Evolutionary conservation across 1,140 invertebrate genomes (phyloP), one percentile per base, ranked within the genome.

Genomic region (Periplaneta americana): DNA sequence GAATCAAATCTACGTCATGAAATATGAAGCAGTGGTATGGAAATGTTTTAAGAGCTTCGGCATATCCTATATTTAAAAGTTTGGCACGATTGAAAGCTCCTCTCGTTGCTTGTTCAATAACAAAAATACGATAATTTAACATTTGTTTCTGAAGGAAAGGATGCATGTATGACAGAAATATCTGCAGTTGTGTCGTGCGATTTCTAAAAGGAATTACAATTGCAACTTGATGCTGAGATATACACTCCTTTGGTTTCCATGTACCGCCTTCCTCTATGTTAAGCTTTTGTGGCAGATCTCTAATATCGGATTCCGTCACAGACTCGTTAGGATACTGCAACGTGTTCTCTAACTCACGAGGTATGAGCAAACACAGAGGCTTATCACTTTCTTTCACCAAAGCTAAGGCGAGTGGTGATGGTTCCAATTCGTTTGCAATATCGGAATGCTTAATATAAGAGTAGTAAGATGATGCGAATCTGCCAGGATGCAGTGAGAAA

Each of bases 1-100:
- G 98, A 81, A 99, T 91, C 31, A 99, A 88, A 89, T 99, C 98
- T 74, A 99, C 95, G 87, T 99, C 98, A 88, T 99, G 98, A 85
- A 99, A 95, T 78, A 99, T 94, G 76, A 98, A 93, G 86, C 98
- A 99, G 34, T 96, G 93, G 88, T 93, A 97, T 75, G 90, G 88
- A 81, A 91, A 91, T 37, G 92, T 91, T 83, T 90, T 91, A 35
- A 90, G 87, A 0, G 96, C 95, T 85, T 96, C 93, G 8, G 91
- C 87, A 83, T 96, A 97, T 1, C 97, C 98, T 83, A 98, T 93
- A 87, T 99, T 99, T 85, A 99, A 94, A 13, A 99, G 90, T 87
- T 97, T 96, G 0, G 96, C 98, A 85, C 97, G 92, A 90, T 99
- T 99, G 86, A 99, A 99, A 18, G 95, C 94, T 75, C 90, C 88